phyloP scores from a whole-genome alignment of 1,140 invertebrate genomes.

The Aphaenogaster rudis region DNA sequence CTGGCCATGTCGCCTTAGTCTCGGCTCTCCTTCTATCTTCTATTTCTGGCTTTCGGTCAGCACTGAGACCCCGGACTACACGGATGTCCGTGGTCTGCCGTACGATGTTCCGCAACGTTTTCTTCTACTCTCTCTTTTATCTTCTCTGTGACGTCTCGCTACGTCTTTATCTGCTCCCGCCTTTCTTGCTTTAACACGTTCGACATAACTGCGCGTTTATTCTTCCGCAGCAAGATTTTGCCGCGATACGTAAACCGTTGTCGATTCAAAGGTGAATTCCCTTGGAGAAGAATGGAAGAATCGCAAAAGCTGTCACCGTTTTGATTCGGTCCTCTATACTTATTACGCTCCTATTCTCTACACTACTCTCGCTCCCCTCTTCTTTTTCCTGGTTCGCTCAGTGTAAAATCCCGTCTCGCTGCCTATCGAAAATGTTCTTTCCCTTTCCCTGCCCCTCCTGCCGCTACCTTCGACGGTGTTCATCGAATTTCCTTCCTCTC shows the following conservation, averaged over 20 bases:
- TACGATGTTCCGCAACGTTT: constrained; percentile 55
- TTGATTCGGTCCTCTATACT: constrained; percentile 38
- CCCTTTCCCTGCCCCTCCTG: background rate
- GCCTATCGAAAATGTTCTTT: constrained; percentile 51
- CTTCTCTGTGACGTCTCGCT: constrained; percentile 35
- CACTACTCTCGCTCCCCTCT: background rate
- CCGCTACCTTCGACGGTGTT: constrained; percentile 34
- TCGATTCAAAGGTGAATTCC: constrained; percentile 47
- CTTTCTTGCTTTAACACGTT: constrained; percentile 42
- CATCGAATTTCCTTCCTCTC: constrained; percentile 50
- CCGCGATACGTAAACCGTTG: constrained; percentile 42
- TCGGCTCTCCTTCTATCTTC: constrained; percentile 1
- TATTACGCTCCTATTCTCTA: constrained; percentile 47
- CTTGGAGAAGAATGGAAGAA: constrained; percentile 22
- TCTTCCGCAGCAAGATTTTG: constrained; percentile 22
- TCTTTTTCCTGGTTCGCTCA: constrained; percentile 22
- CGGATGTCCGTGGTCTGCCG: constrained; percentile 20
- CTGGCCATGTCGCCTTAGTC: constrained; percentile 49
- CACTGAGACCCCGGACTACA: constrained; percentile 50
- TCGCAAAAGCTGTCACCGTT: constrained; percentile 45
- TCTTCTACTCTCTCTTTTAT: constrained; percentile 57
- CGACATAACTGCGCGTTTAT: constrained; percentile 47
- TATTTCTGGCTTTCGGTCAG: constrained; percentile 49
- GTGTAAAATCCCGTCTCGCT: constrained; percentile 47
- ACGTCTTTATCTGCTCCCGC: constrained; percentile 43